Conservation (phyloP, 2,113 vertebrate genomes). For the Harpagus bidentatus region DNA sequence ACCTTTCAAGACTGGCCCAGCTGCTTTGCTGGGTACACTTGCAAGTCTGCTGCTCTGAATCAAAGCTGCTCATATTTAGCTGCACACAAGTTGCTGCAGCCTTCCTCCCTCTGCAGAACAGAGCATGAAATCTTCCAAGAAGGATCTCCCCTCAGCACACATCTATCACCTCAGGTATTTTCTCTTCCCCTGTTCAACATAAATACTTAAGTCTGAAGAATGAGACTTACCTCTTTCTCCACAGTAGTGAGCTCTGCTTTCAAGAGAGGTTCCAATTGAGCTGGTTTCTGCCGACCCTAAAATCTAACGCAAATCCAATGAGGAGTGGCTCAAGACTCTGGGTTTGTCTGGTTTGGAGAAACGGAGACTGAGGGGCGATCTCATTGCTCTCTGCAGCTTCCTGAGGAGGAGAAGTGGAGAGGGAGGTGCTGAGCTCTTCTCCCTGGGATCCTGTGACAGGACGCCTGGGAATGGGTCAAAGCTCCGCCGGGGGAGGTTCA, state of each 20-base stretch:
- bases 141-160: neutral
- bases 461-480: rapidly evolving
- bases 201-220: neutral
- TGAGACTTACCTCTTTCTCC: neutral
- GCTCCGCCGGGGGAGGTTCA: neutral
- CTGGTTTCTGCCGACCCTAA: neutral
- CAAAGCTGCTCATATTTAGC: neutral
- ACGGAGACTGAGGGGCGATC: rapidly evolving
- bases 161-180: neutral
- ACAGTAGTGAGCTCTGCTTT: neutral
- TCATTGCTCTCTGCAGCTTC: neutral
- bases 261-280: neutral
- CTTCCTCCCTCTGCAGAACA: neutral
- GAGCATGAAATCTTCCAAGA: neutral
- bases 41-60: neutral
- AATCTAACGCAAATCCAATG: rapidly evolving
- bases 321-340: neutral
- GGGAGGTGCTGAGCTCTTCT: neutral
- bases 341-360: neutral
- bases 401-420: neutral
- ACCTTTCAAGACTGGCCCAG: neutral
- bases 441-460: neutral
- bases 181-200: neutral
- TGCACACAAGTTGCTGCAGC: neutral
- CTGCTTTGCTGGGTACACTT: neutral